Evolutionary conservation across 2,888 invertebrate species (phyloP).

Genomic region (Ennomos fuscantarius): DNA sequence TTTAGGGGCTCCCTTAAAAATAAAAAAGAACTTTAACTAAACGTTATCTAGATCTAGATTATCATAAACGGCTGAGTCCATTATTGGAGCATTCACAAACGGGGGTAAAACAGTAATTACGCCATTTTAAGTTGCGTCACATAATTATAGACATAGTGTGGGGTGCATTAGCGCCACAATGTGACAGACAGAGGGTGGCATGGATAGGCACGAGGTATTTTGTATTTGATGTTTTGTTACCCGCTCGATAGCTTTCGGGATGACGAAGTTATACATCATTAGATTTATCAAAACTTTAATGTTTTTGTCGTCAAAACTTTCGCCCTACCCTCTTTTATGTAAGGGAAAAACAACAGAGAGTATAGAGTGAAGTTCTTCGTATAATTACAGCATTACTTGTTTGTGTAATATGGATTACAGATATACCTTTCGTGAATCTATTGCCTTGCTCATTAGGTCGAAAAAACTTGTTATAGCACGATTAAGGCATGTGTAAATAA

Average conservation of each 20-base stretch:
- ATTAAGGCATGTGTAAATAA: too few relatives aligned
- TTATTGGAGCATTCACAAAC: slow-evolving; percentile 60
- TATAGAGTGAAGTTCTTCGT: too few relatives aligned
- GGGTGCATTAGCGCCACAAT: slow-evolving; percentile 75
- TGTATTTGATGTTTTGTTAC: slow-evolving; percentile 42
- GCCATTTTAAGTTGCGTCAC: slow-evolving; percentile 73
- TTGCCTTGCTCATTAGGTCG: too few relatives aligned
- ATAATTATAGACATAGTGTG: slow-evolving; percentile 70
- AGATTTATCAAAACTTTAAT: too few relatives aligned
- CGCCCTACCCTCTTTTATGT: too few relatives aligned
- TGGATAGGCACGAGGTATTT: slow-evolving; percentile 38
- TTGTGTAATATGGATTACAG: too few relatives aligned
- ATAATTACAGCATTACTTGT: too few relatives aligned
- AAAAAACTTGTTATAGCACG: too few relatives aligned
- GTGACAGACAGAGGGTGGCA: slow-evolving; percentile 46
- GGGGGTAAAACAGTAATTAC: slow-evolving; percentile 77
- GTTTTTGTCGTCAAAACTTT: too few relatives aligned
- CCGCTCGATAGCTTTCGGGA: slow-evolving; percentile 16
- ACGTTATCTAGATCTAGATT: slow-evolving; percentile 30
- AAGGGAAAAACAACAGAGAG: too few relatives aligned
- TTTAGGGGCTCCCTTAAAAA: too few relatives aligned
- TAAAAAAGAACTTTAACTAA: background rate
- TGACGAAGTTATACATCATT: background rate
- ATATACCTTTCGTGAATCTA: too few relatives aligned
- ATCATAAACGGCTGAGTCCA: slow-evolving; percentile 62